Evolutionary conservation across 1,140 invertebrate genomes (phyloP), one percentile per base, ranked within the genome.

Genomic region (Lithobius niger): DNA sequence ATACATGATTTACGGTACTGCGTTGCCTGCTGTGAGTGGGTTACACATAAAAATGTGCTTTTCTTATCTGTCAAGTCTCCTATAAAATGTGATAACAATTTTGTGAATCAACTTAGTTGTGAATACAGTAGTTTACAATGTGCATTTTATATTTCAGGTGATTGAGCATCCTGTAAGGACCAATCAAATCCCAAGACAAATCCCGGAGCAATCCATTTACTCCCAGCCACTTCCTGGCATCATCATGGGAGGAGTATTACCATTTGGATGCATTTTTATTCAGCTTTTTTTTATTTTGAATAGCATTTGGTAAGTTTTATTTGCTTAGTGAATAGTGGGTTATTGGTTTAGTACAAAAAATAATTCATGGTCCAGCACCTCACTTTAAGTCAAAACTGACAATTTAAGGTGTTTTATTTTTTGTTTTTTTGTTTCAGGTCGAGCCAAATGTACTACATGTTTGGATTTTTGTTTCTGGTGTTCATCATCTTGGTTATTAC

Each of bases 211-310:
- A 73, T 93, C 89, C 27, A 78, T 97, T 60, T 99, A 98, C 73
- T 98, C 95, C 0, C 89, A 92, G 72, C 84, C 93, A 0, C 48
- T 66, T 48, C 76, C 75, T 24, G 73, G 78, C 24, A 91, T 98
- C 57, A 75, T 97, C 26, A 98, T 99, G 94, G 95, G 95, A 27
- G 95, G 96, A 36, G 92, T 99, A 45, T 72, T 99, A 59, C 96
- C 96, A 3, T 99, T 99, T 72, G 96, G 95, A 40, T 98, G 96
- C 70, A 99, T 99, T 69, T 99, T 99, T 69, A 98, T 99, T 62
- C 96, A 99, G 68, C 78, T 99, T 16, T 99, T 98, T 77, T 99
- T 99, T 69, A 98, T 99, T 59, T 77, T 99, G 16, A 99, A 97
- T 74, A 97, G 93, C 26, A 84, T 99, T 47, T 99, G 96, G 96